Evolutionary conservation across 2,888 invertebrate genomes (phyloP).

Genomic region (Ormyrus labotus): DNA sequence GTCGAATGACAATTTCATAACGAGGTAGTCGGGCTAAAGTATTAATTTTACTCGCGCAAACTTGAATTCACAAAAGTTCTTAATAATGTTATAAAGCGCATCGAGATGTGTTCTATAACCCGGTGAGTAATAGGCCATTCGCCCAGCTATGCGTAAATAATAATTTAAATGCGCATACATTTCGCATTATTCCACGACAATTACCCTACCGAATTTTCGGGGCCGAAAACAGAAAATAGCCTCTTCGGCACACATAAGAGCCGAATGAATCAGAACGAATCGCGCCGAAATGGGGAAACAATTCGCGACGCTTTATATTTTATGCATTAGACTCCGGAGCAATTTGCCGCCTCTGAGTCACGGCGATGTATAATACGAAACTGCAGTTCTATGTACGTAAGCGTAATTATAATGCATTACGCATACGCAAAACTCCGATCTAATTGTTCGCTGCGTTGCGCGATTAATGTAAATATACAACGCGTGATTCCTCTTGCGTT

Average conservation of each 20-base stretch:
- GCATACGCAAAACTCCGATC: not conserved
- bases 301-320: slow-evolving; percentile 48
- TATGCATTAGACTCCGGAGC: slow-evolving; percentile 41
- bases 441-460: not conserved
- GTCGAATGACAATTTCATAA: no score
- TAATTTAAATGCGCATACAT: not conserved
- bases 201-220: slow-evolving; percentile 2
- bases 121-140: no score
- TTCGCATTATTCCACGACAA: slow-evolving; percentile 6
- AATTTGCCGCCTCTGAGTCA: slow-evolving; percentile 31
- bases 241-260: not conserved
- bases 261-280: slow-evolving; percentile 31
- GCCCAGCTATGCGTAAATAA: not conserved
- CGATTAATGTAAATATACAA: not conserved
- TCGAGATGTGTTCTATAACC: no score
- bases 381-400: not conserved
- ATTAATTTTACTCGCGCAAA: no score
- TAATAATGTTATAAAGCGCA: no score
- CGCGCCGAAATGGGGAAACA: slow-evolving; percentile 25
- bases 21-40: no score
- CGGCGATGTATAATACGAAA: not conserved
- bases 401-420: not conserved
- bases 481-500: not conserved
- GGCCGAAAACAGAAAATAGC: slow-evolving; percentile 1
- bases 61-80: no score